phyloP scores from a whole-genome alignment of 2,113 vertebrate species.

The Megalops atlanticus region DNA sequence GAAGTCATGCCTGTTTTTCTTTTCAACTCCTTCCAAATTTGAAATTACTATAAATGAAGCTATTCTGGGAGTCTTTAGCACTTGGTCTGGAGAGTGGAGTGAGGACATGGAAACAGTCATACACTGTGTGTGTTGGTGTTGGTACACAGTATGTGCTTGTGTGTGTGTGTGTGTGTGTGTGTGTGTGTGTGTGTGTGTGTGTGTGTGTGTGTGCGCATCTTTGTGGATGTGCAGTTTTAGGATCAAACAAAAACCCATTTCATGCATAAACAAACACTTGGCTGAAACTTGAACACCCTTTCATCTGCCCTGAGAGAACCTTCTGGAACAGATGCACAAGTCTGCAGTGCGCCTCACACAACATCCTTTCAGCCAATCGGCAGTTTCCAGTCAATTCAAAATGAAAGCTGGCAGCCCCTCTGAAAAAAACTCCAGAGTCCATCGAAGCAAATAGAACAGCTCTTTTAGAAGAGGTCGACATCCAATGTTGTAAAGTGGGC shows the following conservation, averaged over 20 bases:
- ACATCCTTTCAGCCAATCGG: not conserved
- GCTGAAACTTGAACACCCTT: conserved; percentile 4
- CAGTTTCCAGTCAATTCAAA: not conserved
- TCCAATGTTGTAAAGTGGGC: not conserved
- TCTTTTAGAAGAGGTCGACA: not conserved
- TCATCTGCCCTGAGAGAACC: not conserved
- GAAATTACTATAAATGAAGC: conserved; percentile 3
- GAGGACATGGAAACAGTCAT: not conserved
- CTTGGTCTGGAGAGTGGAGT: not conserved
- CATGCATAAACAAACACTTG: not conserved
- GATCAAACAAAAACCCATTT: conserved; percentile 4
- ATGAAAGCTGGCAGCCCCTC: not conserved
- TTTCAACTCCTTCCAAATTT: not conserved
- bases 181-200: not conserved
- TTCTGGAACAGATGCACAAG: not conserved
- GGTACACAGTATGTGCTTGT: not conserved
- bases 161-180: not conserved
- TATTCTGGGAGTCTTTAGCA: not conserved
- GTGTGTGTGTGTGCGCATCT: not conserved
- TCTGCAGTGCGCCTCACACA: not conserved
- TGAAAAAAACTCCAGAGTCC: not conserved
- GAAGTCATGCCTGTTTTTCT: conserved; percentile 1
- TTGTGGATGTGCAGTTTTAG: not conserved
- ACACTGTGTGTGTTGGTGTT: not conserved
- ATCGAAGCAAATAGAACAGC: not conserved